Evolutionary conservation across 1,140 invertebrate species (phyloP).

Genomic region (Anoplolepis gracilipes): DNA sequence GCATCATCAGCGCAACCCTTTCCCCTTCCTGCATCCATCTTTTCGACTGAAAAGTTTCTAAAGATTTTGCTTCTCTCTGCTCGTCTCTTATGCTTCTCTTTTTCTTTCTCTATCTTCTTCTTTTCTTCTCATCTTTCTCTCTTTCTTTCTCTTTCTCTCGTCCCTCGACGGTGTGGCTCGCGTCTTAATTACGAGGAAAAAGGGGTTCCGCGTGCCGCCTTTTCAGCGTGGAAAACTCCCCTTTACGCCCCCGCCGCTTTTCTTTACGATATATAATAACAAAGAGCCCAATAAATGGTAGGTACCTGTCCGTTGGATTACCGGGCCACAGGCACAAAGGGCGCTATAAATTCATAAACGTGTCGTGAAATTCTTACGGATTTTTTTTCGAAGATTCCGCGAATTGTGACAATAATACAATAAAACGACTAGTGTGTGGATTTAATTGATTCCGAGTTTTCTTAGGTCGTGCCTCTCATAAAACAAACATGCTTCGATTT

Average conservation of each 20-base stretch:
- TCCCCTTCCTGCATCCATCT: conserved; percentile 83
- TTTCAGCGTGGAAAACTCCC: conserved; percentile 62
- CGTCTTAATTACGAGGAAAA: conserved; percentile 81
- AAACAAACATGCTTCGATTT: background rate
- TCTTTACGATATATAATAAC: conserved; percentile 73
- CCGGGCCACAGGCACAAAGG: conserved; percentile 74
- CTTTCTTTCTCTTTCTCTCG: background rate
- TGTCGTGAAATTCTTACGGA: conserved; percentile 73
- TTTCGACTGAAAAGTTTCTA: conserved; percentile 80
- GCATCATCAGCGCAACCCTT: conserved; percentile 82
- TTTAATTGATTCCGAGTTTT: conserved; percentile 25
- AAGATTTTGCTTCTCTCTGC: conserved; percentile 72
- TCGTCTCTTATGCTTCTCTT: too few species aligned
- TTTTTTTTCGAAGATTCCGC: conserved; percentile 17
- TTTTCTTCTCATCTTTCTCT: background rate
- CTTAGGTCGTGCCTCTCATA: background rate
- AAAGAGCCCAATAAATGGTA: conserved; percentile 82
- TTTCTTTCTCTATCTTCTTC: background rate
- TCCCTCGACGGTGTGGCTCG: conserved; percentile 33
- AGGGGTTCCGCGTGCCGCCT: conserved; percentile 73
- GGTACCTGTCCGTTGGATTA: conserved; percentile 79
- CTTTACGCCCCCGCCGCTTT: background rate
- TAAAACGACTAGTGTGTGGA: conserved; percentile 63
- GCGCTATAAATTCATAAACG: conserved; percentile 82
- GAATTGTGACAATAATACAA: conserved; percentile 76